Conservation (phyloP, 1,140 invertebrate genomes). For the Wasmannia auropunctata region DNA sequence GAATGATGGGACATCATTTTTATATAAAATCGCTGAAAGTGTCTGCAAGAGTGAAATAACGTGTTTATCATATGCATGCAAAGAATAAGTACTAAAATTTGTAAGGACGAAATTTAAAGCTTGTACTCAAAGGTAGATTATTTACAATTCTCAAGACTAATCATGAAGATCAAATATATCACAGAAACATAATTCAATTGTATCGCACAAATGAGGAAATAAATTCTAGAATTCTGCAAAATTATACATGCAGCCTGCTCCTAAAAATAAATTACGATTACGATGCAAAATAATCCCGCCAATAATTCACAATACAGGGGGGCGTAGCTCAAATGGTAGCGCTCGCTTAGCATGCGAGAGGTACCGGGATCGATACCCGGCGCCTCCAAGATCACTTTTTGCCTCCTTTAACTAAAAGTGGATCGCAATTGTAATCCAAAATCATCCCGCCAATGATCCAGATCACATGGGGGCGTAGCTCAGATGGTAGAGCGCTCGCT, state of each 20-base stretch:
- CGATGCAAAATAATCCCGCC: background rate
- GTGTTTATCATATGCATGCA: background rate
- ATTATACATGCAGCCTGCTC: background rate
- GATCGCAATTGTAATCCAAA: background rate
- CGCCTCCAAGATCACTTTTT: conserved; percentile 87
- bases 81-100: background rate
- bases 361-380: conserved; percentile 94
- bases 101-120: background rate
- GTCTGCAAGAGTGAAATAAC: background rate
- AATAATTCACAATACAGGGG: conserved; percentile 78
- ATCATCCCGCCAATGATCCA: background rate
- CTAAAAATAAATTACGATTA: conserved; percentile 18
- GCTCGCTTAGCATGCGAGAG: conserved; percentile 95
- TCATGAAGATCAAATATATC: background rate
- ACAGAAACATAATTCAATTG: background rate
- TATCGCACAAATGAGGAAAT: background rate
- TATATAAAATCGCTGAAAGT: background rate
- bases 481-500: conserved; percentile 95
- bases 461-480: conserved; percentile 89
- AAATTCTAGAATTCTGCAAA: background rate
- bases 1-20: background rate
- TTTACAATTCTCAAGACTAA: background rate
- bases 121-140: background rate
- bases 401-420: conserved; percentile 34
- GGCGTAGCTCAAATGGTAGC: conserved; percentile 95